Base-by-base conservation (phyloP, 2,797 vertebrate species). In the Onychomys torridus region DNA sequence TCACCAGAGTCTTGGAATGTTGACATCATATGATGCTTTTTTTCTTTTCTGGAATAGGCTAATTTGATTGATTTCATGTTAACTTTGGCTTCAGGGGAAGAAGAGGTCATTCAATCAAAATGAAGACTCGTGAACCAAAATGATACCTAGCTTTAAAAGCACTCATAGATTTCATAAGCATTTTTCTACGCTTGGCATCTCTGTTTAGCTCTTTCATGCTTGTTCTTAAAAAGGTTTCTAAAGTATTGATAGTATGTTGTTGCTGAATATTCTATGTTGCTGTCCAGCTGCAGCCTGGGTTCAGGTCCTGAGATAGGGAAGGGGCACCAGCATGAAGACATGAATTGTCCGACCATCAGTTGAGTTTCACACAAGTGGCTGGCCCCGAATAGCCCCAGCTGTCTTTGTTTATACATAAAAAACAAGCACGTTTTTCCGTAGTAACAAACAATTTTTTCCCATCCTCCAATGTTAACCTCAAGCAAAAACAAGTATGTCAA, bases 21-120 rank as follows among this genome's bases (percentile, higher is more conserved):
- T 93, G 86, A 77, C 73, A 92, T 93, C n/a, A 61, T 55, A 61
- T 7, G 40, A 11, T 34, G 40, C 57, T 89, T 84, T 94, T 93
- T 11, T 34, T 90, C 71, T 91, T 65, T 52, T 90, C 93, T 97
- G 75, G 52, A 96, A 88, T 34, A 63, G 11, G 61, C 32, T 71
- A 79, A 76, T 86, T 52, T 29, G 25, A 91, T 78, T 94, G 52
- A 21, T 85, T 75, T 86, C 32, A 6, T 29, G 67, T 76, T 23
- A 73, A 86, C 61, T 43, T 69, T 83, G 93, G 82, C 63, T 94
- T 71, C 37, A 84, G 71, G 71, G 71, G 27, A 81, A 89, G 67
- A 90, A 57, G 25, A 90, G 76, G 7, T 46, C 49, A 87, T 82
- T 73, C 81, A 93, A 90, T 89, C 29, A 89, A 52, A 95, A 61